A percentile compares a stretch with the other conserved stretches of the same genome.
Conservation (phyloP, 2,888 invertebrate species). For the Paralinhomoeus sp. region DNA sequence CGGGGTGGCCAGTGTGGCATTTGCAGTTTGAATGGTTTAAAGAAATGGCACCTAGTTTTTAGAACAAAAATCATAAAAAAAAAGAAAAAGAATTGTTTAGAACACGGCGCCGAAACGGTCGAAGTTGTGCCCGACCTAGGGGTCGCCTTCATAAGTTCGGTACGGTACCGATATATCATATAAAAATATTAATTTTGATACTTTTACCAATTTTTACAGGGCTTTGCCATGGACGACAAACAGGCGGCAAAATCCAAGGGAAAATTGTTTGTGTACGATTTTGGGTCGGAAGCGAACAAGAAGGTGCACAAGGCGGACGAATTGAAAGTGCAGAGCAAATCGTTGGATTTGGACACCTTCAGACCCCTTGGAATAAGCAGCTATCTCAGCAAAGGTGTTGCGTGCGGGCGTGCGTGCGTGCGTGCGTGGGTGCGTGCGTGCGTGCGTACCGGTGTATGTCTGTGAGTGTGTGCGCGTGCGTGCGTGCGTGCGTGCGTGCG, state of each 20-base stretch:
- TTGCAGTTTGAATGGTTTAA: too few species aligned
- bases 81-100: too few species aligned
- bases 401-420: neutral
- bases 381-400: conserved; percentile 3
- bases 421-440: too few species aligned
- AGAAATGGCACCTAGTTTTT: too few species aligned
- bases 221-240: too few species aligned
- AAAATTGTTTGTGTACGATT: conserved; percentile 1
- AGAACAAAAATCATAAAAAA: too few species aligned
- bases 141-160: neutral
- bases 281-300: neutral
- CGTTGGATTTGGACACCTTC: conserved; percentile 1
- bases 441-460: too few species aligned
- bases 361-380: conserved; percentile 3
- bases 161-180: neutral
- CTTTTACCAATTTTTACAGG: too few species aligned
- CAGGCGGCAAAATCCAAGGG: too few species aligned
- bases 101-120: neutral
- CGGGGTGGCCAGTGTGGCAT: too few species aligned
- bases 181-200: neutral
- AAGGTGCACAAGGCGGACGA: neutral
- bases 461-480: too few species aligned
- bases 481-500: too few species aligned
- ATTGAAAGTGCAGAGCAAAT: neutral
- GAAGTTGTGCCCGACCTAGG: neutral